Conservation (phyloP, 2,888 invertebrate species). For the Lamellibrachia columna region DNA sequence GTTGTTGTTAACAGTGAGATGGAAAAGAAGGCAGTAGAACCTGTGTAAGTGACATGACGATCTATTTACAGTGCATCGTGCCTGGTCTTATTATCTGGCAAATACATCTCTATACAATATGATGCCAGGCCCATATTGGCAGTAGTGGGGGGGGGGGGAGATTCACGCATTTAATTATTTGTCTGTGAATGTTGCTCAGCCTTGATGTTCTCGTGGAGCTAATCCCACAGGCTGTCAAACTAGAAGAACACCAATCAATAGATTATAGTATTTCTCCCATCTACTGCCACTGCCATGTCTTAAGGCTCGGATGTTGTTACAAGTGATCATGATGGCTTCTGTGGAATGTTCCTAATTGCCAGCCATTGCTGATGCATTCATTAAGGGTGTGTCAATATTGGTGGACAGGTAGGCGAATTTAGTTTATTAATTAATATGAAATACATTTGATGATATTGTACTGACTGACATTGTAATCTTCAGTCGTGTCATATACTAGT, state of each 20-base stretch:
- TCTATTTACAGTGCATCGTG: neutral
- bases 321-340: neutral
- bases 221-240: neutral
- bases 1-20: neutral
- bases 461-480: neutral
- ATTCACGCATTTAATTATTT: neutral
- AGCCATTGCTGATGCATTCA: neutral
- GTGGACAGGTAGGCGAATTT: neutral
- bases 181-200: neutral
- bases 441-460: neutral
- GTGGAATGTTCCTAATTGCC: neutral
- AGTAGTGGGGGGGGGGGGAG: neutral
- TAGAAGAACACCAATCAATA: neutral
- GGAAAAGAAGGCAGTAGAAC: neutral
- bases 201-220: neutral
- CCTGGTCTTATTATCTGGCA: neutral
- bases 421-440: neutral
- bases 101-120: neutral
- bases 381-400: neutral
- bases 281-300: neutral
- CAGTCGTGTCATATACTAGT: neutral
- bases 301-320: neutral
- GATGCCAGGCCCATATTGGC: neutral
- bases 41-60: neutral
- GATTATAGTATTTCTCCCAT: neutral